Conservation (phyloP, 2,888 invertebrate species). For the Oxytorus armatus region DNA sequence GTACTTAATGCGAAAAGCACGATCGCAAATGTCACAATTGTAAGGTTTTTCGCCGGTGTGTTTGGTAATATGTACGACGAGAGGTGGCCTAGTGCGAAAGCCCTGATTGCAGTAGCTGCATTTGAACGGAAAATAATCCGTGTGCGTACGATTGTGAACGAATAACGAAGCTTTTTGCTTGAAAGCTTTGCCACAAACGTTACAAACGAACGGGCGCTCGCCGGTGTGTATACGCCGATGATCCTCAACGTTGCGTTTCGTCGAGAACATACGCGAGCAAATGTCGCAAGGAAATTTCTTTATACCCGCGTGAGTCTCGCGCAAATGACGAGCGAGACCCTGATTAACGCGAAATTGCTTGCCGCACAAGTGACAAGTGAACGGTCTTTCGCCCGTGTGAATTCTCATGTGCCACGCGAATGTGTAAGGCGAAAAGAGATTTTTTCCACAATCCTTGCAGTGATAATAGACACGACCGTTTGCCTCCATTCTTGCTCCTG, state of each 20-base stretch:
- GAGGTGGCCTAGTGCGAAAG: slow-evolving; percentile 87
- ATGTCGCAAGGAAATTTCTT: slow-evolving; percentile 87
- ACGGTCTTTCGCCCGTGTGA: slow-evolving; percentile 88
- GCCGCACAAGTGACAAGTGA: slow-evolving; percentile 89
- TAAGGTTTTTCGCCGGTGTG: slow-evolving; percentile 88
- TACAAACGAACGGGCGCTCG: slow-evolving; percentile 84
- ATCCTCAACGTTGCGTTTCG: slow-evolving; percentile 87
- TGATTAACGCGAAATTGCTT: slow-evolving; percentile 89
- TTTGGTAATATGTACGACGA: slow-evolving; percentile 86
- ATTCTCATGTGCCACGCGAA: slow-evolving; percentile 88
- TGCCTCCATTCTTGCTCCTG: slow-evolving; percentile 78
- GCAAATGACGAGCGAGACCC: slow-evolving; percentile 87
- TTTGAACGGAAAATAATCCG: slow-evolving; percentile 86
- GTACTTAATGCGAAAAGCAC: slow-evolving; percentile 87
- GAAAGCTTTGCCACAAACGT: slow-evolving; percentile 88
- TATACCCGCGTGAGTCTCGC: slow-evolving; percentile 88
- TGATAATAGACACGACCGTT: slow-evolving; percentile 86
- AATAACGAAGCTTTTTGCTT: slow-evolving; percentile 89
- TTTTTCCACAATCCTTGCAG: slow-evolving; percentile 87
- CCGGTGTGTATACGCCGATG: slow-evolving; percentile 84
- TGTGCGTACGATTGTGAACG: slow-evolving; percentile 87
- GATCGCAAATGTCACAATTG: slow-evolving; percentile 86
- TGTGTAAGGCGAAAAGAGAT: slow-evolving; percentile 87
- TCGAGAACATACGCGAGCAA: slow-evolving; percentile 87
- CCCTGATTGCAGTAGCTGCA: slow-evolving; percentile 88